Evolutionary conservation across 2,888 invertebrate genomes (phyloP).

Genomic region (Ochropacha duplaris): DNA sequence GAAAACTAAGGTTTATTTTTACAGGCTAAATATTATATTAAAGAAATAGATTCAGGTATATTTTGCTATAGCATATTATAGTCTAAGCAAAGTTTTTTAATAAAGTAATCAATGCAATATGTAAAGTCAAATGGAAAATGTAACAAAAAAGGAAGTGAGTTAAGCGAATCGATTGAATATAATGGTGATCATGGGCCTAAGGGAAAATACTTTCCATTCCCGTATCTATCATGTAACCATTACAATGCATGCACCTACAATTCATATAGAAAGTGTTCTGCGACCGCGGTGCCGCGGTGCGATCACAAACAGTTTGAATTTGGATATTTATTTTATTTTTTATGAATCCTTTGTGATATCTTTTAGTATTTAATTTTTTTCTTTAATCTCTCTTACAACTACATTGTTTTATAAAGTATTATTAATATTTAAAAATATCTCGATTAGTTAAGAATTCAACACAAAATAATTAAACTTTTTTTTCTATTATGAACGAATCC

Average conservation of each 20-base stretch:
- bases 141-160: conserved; percentile 22
- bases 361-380: background rate
- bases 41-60: no score
- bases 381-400: no score
- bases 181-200: conserved; percentile 51
- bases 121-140: background rate
- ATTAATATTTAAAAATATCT: no score
- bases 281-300: conserved; percentile 35
- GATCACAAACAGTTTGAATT: conserved; percentile 37
- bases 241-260: conserved; percentile 79
- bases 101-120: background rate
- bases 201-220: conserved; percentile 67
- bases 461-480: no score
- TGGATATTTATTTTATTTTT: no score
- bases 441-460: no score
- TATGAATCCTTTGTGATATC: no score
- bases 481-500: no score
- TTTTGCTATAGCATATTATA: background rate
- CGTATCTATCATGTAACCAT: conserved; percentile 64
- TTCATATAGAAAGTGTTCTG: conserved; percentile 77
- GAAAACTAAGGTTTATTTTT: no score
- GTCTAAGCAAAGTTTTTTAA: background rate
- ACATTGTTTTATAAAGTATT: no score
- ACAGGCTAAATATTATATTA: no score
- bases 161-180: conserved; percentile 59